These are phyloP conservation scores for Hylomyscus alleni DNA, from an alignment of 2,797 vertebrate genomes.

Conservation along the genomic window DNA sequence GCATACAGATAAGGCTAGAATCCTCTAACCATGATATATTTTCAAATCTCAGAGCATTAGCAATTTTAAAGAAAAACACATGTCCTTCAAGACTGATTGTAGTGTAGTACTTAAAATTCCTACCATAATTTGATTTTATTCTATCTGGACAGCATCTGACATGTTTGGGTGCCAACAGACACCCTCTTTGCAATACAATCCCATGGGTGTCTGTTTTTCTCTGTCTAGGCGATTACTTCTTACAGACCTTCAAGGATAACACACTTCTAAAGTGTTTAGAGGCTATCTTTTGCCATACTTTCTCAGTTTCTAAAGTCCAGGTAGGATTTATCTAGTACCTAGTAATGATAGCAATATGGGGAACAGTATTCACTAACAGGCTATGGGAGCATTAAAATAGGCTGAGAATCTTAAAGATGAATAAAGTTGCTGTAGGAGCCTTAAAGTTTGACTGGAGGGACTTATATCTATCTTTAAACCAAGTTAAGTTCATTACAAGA, in stretches of 20 bases:
- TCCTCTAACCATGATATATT: not conserved
- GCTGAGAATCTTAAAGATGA: constrained; percentile 88
- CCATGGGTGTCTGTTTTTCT: not conserved
- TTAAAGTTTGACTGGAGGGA: constrained; percentile 48
- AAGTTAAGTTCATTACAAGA: not conserved
- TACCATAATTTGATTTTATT: not conserved
- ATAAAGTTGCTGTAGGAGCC: constrained; percentile 83
- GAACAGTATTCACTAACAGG: not conserved
- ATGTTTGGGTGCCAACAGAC: not conserved
- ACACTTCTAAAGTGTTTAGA: constrained; percentile 20
- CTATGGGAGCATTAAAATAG: not conserved
- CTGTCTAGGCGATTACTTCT: not conserved
- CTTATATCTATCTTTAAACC: constrained; percentile 82
- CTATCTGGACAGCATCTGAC: not conserved
- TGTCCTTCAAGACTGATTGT: too few species aligned
- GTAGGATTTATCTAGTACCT: constrained; percentile 75
- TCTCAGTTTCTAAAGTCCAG: constrained; percentile 75
- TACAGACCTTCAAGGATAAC: not conserved
- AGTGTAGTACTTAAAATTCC: not conserved
- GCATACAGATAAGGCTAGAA: not conserved
- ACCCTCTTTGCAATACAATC: not conserved
- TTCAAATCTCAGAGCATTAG: not conserved
- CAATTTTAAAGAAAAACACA: not conserved
- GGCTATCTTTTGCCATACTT: constrained; percentile 71
- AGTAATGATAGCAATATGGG: not conserved